phyloP scores from a whole-genome alignment of 2,797 vertebrate species.

The Hipposideros larvatus region DNA sequence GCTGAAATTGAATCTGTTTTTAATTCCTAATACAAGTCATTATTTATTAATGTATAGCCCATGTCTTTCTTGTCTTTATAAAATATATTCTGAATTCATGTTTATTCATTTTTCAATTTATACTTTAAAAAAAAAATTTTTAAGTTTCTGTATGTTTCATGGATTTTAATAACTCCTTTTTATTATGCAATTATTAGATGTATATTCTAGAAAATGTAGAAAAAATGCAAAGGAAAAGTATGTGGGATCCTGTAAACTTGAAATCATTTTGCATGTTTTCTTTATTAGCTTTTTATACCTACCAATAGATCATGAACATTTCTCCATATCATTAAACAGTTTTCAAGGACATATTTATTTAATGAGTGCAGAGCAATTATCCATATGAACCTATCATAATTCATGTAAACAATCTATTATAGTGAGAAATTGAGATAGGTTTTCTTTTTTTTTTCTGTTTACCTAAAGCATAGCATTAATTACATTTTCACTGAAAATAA shows the following conservation, averaged over 20 bases:
- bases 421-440: neutral
- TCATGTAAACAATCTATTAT: neutral
- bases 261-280: neutral
- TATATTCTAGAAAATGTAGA: neutral
- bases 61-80: neutral
- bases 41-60: neutral
- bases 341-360: neutral
- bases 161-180: neutral
- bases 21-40: neutral
- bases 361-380: neutral
- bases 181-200: neutral
- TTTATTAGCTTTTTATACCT: neutral
- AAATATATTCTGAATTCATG: neutral
- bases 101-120: conserved; percentile 40
- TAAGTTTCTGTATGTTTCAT: neutral
- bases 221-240: neutral
- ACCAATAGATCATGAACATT: neutral
- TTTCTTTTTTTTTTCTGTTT: neutral
- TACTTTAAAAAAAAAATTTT: no score
- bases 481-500: neutral
- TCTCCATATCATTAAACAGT: neutral
- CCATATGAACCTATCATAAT: neutral
- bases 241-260: neutral
- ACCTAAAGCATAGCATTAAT: neutral
- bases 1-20: neutral